A percentile compares a stretch with the other conserved stretches of the same genome.
These are phyloP conservation scores for Paguma larvata DNA, from an alignment of 2,797 vertebrate species.

Conservation along the genomic window DNA sequence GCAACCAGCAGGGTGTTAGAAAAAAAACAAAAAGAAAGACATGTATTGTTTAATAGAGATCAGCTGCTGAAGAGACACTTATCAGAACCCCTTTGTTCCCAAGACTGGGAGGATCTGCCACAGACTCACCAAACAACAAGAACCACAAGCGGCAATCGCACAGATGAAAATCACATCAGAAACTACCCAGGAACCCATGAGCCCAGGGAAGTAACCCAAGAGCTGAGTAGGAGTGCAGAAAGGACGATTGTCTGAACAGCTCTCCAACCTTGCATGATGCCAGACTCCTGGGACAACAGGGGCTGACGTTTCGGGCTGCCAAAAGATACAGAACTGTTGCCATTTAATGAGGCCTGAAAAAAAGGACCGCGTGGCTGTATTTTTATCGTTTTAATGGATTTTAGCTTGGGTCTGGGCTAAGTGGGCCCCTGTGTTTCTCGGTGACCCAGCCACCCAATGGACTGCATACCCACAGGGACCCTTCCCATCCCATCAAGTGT, in stretches of 20 bases:
- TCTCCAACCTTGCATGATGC: not conserved
- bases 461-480: not conserved
- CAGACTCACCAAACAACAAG: not conserved
- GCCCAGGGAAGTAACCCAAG: not conserved
- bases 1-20: not conserved
- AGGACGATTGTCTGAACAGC: not conserved
- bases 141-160: not conserved
- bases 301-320: constrained; percentile 12
- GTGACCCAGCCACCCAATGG: not conserved
- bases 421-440: not conserved
- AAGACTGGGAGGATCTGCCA: not conserved
- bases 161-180: constrained; percentile 34
- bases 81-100: constrained; percentile 62
- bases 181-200: not conserved
- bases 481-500: not conserved
- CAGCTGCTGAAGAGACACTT: constrained; percentile 50
- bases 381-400: not conserved
- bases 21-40: not conserved
- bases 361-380: not conserved
- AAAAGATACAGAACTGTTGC: constrained; percentile 28
- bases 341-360: not conserved
- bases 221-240: not conserved
- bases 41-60: constrained; percentile 51
- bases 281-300: not conserved
- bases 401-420: constrained; percentile 21